Percentiles rank a stretch among this genome's conserved stretches.
Conservation (phyloP, 2,888 invertebrate genomes). For the Nephrotoma guestfalica region DNA sequence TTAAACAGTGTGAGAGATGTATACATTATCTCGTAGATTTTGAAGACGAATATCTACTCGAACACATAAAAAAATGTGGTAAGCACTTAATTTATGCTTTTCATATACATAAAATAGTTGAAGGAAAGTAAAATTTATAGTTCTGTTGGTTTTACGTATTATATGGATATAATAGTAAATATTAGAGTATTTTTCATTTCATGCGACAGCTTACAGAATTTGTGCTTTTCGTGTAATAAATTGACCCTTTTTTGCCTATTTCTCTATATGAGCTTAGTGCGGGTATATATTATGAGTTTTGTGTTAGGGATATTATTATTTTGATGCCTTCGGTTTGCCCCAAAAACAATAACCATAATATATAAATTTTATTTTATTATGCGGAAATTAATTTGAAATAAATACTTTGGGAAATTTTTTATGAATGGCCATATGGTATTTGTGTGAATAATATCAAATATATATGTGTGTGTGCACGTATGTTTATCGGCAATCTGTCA, state of each 20-base stretch:
- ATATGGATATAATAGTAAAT: neutral
- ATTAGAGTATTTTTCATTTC: neutral
- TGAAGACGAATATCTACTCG: neutral
- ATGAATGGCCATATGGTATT: neutral
- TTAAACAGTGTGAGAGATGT: neutral
- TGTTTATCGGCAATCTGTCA: neutral
- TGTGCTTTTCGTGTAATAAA: neutral
- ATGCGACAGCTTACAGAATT: neutral
- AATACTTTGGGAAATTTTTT: neutral
- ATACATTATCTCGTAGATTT: neutral
- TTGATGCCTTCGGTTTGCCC: neutral
- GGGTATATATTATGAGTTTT: neutral
- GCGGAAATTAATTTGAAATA: neutral
- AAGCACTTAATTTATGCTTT: neutral
- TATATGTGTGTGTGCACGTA: neutral
- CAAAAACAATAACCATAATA: neutral
- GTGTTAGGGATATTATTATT: neutral
- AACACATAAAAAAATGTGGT: neutral
- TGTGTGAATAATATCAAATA: neutral
- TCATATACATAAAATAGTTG: neutral
- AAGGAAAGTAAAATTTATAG: neutral
- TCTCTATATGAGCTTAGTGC: neutral
- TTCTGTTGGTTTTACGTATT: neutral
- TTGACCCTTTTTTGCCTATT: neutral
- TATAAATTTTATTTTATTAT: neutral